Conservation (phyloP, 35 echinoderm and acorn worm genomes). For the Apostichopus californicus region DNA sequence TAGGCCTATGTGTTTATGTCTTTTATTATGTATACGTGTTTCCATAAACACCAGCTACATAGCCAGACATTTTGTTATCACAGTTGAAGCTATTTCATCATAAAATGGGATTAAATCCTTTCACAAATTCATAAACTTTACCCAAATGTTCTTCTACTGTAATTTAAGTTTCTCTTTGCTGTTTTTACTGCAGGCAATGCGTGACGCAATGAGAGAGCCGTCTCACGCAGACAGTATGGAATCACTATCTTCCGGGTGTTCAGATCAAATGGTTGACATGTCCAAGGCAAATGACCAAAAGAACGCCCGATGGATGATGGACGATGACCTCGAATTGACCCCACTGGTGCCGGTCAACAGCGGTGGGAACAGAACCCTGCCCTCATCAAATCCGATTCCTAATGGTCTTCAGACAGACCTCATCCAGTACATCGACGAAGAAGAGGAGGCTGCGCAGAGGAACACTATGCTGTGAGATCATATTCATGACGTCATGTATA, state of each 20-base stretch:
- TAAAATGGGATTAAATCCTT: too few relatives aligned
- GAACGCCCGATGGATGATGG: slow-evolving; percentile 70
- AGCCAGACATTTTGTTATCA: too few relatives aligned
- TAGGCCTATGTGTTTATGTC: too few relatives aligned
- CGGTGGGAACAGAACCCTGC: slow-evolving; percentile 21
- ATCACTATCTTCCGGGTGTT: slow-evolving; percentile 84
- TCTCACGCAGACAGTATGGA: slow-evolving; percentile 79
- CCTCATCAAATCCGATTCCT: slow-evolving; percentile 1
- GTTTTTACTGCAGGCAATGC: slow-evolving; percentile 49
- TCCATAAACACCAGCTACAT: too few relatives aligned
- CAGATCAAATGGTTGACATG: slow-evolving; percentile 90
- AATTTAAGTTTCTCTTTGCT: too few relatives aligned
- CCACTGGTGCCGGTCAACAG: slow-evolving; percentile 60
- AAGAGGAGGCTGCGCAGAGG: slow-evolving; percentile 74
- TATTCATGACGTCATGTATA: not conserved
- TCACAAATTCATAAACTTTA: too few relatives aligned
- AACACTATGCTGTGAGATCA: slow-evolving; percentile 71
- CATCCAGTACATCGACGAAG: slow-evolving; percentile 90
- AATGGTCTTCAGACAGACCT: slow-evolving; percentile 65
- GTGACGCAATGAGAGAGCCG: slow-evolving; percentile 76
- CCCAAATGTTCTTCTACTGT: too few relatives aligned
- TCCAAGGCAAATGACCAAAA: slow-evolving; percentile 58
- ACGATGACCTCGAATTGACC: slow-evolving; percentile 80
- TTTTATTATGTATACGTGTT: too few relatives aligned
- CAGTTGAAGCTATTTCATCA: too few relatives aligned